A percentile compares a stretch with the other conserved stretches of the same genome.
Conservation (phyloP, 2,888 invertebrate species). For the Brenthis ino region DNA sequence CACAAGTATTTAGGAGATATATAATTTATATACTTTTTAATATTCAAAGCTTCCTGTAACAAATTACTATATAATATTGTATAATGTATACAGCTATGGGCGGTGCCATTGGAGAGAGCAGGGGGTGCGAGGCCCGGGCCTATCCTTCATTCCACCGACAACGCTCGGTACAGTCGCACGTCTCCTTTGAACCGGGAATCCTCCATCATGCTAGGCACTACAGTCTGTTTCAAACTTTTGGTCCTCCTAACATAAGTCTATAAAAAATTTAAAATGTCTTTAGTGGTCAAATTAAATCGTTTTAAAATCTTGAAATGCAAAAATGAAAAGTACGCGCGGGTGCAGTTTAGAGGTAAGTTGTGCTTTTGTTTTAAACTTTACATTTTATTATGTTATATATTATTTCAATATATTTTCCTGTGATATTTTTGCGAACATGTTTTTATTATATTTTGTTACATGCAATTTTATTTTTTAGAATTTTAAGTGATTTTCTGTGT, state of each 20-base stretch:
- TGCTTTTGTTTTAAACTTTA: background rate
- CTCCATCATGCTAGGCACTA: background rate
- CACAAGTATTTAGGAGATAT: too few species aligned
- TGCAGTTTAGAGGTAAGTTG: constrained; percentile 89
- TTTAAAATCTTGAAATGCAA: constrained; percentile 87
- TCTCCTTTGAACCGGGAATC: background rate
- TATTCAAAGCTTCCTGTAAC: constrained; percentile 2
- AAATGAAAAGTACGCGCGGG: constrained; percentile 85
- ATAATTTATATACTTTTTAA: too few species aligned
- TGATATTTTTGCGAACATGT: background rate
- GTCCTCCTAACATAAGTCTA: background rate
- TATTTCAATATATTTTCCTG: background rate
- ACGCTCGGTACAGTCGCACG: constrained; percentile 7
- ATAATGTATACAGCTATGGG: background rate
- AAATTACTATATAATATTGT: constrained; percentile 8
- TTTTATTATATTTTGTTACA: background rate
- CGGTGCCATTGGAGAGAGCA: background rate
- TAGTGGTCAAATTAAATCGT: constrained; percentile 85
- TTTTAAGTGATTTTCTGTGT: too few species aligned
- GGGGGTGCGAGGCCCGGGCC: background rate
- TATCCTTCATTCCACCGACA: constrained; percentile 11
- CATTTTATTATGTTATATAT: constrained; percentile 1
- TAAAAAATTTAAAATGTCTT: constrained; percentile 79
- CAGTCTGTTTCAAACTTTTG: background rate
- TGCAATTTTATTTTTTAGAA: background rate